Percentiles rank a stretch among this genome's conserved stretches.
These are phyloP conservation scores for Donacobius atricapilla DNA, from an alignment of 2,113 vertebrate species.

Conservation along the genomic window DNA sequence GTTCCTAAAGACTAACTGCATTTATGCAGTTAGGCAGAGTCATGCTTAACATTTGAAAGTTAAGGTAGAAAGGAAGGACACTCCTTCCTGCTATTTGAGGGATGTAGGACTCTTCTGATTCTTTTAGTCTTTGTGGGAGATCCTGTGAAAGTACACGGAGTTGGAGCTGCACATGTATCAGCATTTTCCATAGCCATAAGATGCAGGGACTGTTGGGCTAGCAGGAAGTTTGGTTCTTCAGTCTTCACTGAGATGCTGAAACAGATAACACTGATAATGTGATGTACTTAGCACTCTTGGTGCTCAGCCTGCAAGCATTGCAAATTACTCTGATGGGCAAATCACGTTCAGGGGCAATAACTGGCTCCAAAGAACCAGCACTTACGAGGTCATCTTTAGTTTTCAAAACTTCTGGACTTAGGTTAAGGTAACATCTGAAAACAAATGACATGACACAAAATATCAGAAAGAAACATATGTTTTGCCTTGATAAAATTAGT, in stretches of 20 bases:
- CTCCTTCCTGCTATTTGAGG: neutral
- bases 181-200: neutral
- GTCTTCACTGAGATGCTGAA: neutral
- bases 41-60: neutral
- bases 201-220: neutral
- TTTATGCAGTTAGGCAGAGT: neutral
- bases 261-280: accelerated
- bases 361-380: neutral
- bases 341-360: neutral
- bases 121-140: neutral
- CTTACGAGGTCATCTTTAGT: neutral
- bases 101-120: neutral
- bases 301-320: neutral
- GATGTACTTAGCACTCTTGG: neutral
- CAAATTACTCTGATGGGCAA: neutral
- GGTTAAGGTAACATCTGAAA: neutral
- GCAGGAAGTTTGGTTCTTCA: neutral
- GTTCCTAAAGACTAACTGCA: neutral
- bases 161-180: neutral
- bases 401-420: neutral
- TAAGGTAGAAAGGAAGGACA: neutral
- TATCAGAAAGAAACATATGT: neutral
- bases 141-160: neutral
- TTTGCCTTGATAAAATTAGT: slow-evolving; percentile 23
- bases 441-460: neutral